Evolutionary conservation across 2,888 invertebrate genomes (phyloP).

Genomic region (Eumacrocentrus americanus): DNA sequence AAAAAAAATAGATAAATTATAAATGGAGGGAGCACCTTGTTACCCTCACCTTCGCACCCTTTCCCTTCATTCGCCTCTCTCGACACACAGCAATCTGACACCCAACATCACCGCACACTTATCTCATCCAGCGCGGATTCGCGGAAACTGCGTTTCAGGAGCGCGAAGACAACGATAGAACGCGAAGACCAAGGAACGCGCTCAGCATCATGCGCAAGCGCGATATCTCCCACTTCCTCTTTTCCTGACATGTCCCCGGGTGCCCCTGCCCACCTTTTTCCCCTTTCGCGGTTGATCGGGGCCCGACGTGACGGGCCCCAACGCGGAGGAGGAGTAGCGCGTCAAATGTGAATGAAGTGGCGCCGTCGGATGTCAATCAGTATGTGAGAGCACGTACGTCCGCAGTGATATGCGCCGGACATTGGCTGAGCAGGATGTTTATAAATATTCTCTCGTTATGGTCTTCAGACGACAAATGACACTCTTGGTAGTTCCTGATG

Average conservation of each 20-base stretch:
- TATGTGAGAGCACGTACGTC: conserved; percentile 16
- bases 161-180: conserved; percentile 41
- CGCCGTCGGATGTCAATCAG: conserved; percentile 3
- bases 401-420: conserved; percentile 17
- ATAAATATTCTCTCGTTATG: neutral
- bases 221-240: conserved; percentile 40
- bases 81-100: conserved; percentile 28
- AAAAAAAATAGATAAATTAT: neutral
- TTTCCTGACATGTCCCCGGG: conserved; percentile 33
- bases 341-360: neutral
- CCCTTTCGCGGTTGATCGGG: conserved; percentile 15
- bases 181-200: conserved; percentile 34
- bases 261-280: conserved; percentile 36
- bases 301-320: conserved; percentile 23
- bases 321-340: neutral
- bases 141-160: conserved; percentile 60
- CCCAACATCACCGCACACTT: conserved; percentile 44
- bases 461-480: too few species aligned
- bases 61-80: conserved; percentile 26
- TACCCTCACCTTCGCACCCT: conserved; percentile 27
- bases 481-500: too few species aligned
- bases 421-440: conserved; percentile 12
- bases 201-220: conserved; percentile 46
- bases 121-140: conserved; percentile 55
- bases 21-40: neutral